Evolutionary conservation across 2,888 invertebrate species (phyloP).

Genomic region (Drosophila cognata): DNA sequence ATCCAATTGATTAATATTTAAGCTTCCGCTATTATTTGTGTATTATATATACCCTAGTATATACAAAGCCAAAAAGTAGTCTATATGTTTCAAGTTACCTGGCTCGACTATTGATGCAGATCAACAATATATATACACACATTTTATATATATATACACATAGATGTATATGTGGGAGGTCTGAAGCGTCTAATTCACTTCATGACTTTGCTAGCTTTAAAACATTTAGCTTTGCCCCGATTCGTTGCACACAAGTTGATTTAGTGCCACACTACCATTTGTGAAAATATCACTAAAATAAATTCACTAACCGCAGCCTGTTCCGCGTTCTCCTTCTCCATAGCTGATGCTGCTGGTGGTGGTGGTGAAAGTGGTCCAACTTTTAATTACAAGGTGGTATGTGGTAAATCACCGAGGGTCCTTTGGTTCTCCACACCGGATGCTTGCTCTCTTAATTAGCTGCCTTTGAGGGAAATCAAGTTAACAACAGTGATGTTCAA

Average conservation of each 20-base stretch:
- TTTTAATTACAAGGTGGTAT: constrained; percentile 63
- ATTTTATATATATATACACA: not conserved
- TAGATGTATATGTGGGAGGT: not conserved
- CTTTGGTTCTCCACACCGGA: not conserved
- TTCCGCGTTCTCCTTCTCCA: not conserved
- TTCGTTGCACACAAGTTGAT: not conserved
- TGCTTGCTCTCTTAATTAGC: not conserved
- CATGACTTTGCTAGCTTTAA: not conserved
- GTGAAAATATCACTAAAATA: not conserved
- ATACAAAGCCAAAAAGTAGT: not conserved
- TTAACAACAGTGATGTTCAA: not conserved
- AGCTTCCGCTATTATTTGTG: not conserved
- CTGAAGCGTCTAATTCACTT: not conserved
- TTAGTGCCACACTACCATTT: not conserved
- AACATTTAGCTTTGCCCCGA: not conserved
- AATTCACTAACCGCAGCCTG: not conserved
- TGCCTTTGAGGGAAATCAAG: not conserved
- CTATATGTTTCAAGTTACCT: not conserved
- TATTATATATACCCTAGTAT: not conserved
- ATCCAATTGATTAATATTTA: not conserved
- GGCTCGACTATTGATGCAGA: not conserved
- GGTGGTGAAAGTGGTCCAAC: constrained; percentile 29
- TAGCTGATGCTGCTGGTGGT: not conserved
- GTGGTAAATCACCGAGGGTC: constrained; percentile 29
- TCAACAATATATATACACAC: not conserved